Evolutionary conservation across 1,140 invertebrate species (phyloP).

Genomic region (Drosophila lini): DNA sequence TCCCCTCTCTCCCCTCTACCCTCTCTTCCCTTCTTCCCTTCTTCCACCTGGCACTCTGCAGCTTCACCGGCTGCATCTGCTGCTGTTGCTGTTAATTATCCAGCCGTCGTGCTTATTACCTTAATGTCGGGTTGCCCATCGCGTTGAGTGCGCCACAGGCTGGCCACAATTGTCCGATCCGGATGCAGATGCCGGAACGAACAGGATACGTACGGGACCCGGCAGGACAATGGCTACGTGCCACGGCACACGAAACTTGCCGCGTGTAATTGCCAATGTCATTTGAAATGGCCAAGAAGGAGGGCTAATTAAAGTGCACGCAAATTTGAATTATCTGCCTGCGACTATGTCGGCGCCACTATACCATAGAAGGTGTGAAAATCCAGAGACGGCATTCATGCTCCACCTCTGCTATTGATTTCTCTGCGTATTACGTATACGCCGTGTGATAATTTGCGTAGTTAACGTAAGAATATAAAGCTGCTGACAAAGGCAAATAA

Average conservation of each 20-base stretch:
- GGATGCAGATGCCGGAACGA: constrained; percentile 5
- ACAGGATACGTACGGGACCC: background rate
- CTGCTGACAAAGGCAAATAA: constrained; percentile 9
- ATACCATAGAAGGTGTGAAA: constrained; percentile 33
- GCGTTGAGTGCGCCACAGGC: constrained; percentile 49
- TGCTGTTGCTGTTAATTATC: constrained; percentile 70
- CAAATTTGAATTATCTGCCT: constrained; percentile 74
- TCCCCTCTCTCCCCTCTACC: no score
- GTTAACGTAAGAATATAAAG: constrained; percentile 14
- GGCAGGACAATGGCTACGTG: constrained; percentile 53
- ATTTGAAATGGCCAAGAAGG: constrained; percentile 25
- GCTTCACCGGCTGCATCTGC: constrained; percentile 32
- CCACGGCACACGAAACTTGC: constrained; percentile 8
- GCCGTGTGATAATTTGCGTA: constrained; percentile 56
- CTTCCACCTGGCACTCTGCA: background rate
- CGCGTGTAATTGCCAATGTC: constrained; percentile 64
- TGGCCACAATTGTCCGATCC: constrained; percentile 60
- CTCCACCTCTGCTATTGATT: background rate
- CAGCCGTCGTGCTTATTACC: constrained; percentile 68
- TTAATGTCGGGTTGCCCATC: constrained; percentile 67
- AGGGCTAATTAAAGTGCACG: constrained; percentile 74
- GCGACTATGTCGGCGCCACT: constrained; percentile 46
- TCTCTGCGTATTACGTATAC: constrained; percentile 52
- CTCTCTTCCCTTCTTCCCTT: background rate
- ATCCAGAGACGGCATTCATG: background rate